A percentile compares a stretch with the other conserved stretches of the same genome.
Conservation (phyloP, 1,140 invertebrate species). For the Drosophila takahashii region DNA sequence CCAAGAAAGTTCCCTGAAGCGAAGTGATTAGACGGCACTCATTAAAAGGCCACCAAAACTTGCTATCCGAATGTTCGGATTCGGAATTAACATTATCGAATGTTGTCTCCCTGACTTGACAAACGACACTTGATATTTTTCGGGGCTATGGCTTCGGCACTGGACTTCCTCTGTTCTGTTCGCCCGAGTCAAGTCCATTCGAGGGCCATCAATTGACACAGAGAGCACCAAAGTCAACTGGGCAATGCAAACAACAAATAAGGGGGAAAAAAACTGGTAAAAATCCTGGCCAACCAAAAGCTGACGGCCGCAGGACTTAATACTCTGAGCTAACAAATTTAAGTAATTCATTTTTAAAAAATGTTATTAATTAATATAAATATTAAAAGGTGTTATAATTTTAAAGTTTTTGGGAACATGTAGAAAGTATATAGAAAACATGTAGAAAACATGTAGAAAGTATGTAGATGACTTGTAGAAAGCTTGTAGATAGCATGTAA, state of each 20-base stretch:
- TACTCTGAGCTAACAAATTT: not conserved
- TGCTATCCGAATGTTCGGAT: conserved; percentile 11
- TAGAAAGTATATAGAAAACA: too few species aligned
- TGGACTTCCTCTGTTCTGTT: not conserved
- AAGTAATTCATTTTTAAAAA: too few species aligned
- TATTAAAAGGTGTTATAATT: too few species aligned
- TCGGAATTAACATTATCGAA: conserved; percentile 27
- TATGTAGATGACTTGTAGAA: too few species aligned
- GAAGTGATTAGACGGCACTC: conserved; percentile 43
- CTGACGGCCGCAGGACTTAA: not conserved
- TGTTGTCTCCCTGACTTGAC: conserved; percentile 7
- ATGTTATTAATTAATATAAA: too few species aligned
- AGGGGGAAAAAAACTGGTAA: not conserved
- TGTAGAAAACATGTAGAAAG: too few species aligned
- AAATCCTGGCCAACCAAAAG: not conserved
- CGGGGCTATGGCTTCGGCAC: not conserved
- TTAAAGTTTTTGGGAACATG: too few species aligned
- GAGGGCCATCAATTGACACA: conserved; percentile 51
- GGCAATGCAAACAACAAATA: conserved; percentile 18
- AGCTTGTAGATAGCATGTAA: too few species aligned
- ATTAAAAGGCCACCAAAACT: conserved; percentile 37
- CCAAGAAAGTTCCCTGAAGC: conserved; percentile 18
- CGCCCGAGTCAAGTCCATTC: conserved; percentile 19
- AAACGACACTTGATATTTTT: conserved; percentile 18
- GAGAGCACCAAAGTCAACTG: conserved; percentile 47